Base-by-base conservation (phyloP, 2,797 vertebrate species). In the Diceros bicornis region DNA sequence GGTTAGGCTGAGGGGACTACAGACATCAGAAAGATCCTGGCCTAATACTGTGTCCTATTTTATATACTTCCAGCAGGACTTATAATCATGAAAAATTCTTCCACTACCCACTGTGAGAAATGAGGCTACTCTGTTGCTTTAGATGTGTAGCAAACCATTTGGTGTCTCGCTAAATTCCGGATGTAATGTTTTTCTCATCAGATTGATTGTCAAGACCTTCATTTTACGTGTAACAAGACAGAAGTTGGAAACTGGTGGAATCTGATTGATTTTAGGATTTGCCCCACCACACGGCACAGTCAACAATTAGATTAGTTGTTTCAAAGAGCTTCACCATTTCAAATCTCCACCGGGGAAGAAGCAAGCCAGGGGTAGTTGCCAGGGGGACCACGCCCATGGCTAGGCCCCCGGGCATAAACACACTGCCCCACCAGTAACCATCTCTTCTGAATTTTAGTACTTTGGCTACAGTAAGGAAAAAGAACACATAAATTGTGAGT, bases 251-350 rank as follows among this genome's bases (percentile, higher is more conserved):
- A 74, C 82, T 47, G 25, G 68, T 66, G 47, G n/a, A 61, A 64
- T 37, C 23, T 55, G 77, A 95, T 75, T 78, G 72, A 94, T 93
- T 97, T 97, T 97, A 90, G 90, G 66, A 94, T 92, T 95, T 82
- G 69, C 11, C 29, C 20, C 81, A 87, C 59, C 37, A 64, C 83
- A 69, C 79, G 69, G 52, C 27, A 61, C 13, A 93, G 62, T 59
- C 94, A 89, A 74, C 84, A 93, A 91, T 84, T 74, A 77, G 88
- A 91, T 89, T 82, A 79, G 61, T 59, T 94, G 86, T 87, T 91
- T 78, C 25, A 68, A 72, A 72, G 87, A 41, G 37, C 72, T 92
- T 91, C 55, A 72, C 37, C 21, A 85, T 32, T 94, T 18, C 21
- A 83, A 83, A 92, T 64, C 55, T 64, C 47, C 44, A 17, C 11